Evolutionary conservation across 2,888 invertebrate genomes (phyloP), one percentile per base, ranked within the genome.

Genomic region (Toxonevra muliebris): DNA sequence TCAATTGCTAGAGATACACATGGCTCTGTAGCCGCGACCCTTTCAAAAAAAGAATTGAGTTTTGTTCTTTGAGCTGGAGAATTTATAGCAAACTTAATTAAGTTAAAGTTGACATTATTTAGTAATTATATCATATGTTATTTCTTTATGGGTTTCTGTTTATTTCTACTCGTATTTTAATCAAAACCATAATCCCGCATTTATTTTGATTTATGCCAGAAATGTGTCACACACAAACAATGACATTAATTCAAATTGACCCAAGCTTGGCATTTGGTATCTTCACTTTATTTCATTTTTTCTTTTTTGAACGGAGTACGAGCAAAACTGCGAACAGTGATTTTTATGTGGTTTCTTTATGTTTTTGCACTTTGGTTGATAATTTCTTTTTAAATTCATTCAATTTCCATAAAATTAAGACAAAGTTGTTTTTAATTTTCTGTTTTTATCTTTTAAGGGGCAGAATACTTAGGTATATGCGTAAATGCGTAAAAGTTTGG

Each of bases 41-140:
- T n/a, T n/a, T n/a, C 30, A 30, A 30, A 30, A 30, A 30, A 30
- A 30, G 7, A 30, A 30, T 30, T 30, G 30, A 30, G 30, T 30
- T 30, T 30, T 30, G 30, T 30, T 30, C 30, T 30, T 30, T 30
- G 30, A 30, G 30, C 30, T 30, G 2, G 30, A 30, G 30, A 30
- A 69, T 77, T 69, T 76, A 74, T 73, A 74, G 72, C 69, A 71
- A 69, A 72, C 75, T 79, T 79, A 79, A 79, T 79, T 79, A 79
- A 79, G 76, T 80, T 80, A 77, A 77, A 79, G 79, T 80, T 80
- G 79, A 79, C 79, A 79, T 79, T 78, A 76, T 79, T 78, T 77
- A 79, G 77, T 77, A 73, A 79, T 78, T 79, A 80, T 50, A 30
- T 30, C 30, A 30, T 7, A 30, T 30, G 72, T 74, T 19, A 42